phyloP scores from a whole-genome alignment of 2,888 invertebrate genomes.

The Merodon equestris region DNA sequence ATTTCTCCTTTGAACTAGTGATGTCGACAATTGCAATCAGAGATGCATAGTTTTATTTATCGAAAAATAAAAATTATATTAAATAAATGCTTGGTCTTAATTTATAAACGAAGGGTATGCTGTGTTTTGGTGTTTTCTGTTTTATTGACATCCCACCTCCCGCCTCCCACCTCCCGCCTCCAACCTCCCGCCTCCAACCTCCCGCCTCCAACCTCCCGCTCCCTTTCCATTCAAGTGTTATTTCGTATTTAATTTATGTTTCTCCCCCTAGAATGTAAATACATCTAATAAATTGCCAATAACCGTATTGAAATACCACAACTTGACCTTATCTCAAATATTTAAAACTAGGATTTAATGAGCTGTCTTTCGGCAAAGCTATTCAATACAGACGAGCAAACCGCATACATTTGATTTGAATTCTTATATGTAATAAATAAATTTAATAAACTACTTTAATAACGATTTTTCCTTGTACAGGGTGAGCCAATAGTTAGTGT shows the following conservation, averaged over 20 bases:
- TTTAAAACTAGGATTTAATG: conserved; percentile 52
- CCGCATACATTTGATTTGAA: conserved; percentile 46
- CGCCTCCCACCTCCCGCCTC: too few species aligned
- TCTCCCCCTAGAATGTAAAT: conserved; percentile 51
- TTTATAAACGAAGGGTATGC: conserved; percentile 31
- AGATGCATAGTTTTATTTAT: conserved; percentile 50
- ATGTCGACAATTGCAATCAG: conserved; percentile 76
- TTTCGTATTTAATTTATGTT: conserved; percentile 51
- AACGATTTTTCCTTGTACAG: too few species aligned
- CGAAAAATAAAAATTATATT: conserved; percentile 4
- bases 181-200: conserved; percentile 26
- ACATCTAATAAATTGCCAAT: conserved; percentile 37
- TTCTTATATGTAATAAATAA: conserved; percentile 42
- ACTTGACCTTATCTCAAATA: conserved; percentile 46
- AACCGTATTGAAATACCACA: conserved; percentile 22
- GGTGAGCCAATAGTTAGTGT: too few species aligned
- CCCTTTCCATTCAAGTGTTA: conserved; percentile 46
- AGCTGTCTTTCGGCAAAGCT: conserved; percentile 31
- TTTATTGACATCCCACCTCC: too few species aligned
- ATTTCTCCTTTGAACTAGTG: conserved; percentile 76
- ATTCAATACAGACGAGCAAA: conserved; percentile 18
- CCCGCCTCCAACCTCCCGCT: conserved; percentile 12
- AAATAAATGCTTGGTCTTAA: conserved; percentile 15
- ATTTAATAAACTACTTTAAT: conserved; percentile 58
- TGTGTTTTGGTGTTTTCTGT: too few species aligned